Percentiles rank a stretch among this genome's conserved stretches.
phyloP scores from a whole-genome alignment of 2,888 invertebrate species.

The Agrochola circellaris region DNA sequence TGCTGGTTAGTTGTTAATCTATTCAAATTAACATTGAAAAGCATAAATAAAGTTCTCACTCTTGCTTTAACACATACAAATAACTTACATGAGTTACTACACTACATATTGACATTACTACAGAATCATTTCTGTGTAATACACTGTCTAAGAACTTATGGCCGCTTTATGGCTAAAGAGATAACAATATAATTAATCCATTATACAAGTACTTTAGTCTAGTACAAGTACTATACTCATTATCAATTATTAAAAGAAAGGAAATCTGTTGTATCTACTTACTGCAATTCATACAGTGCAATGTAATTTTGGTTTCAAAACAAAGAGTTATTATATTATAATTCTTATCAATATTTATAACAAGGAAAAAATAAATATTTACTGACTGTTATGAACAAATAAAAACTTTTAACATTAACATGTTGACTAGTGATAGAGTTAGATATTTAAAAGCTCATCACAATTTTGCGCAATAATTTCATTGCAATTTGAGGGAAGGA shows the following conservation, averaged over 20 bases:
- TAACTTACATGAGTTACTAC: not conserved
- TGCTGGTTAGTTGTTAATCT: conserved; percentile 1
- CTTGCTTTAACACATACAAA: not conserved
- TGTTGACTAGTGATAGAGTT: not conserved
- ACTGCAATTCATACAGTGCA: not conserved
- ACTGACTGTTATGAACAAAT: too few species aligned
- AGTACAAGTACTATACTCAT: not conserved
- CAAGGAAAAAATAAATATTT: not conserved
- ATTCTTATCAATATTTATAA: not conserved
- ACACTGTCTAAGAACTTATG: not conserved
- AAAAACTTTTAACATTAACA: not conserved
- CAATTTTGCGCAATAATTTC: conserved; percentile 1
- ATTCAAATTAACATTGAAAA: not conserved
- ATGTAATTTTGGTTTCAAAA: not conserved
- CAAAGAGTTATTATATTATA: not conserved
- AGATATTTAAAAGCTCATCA: not conserved
- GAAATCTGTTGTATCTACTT: not conserved
- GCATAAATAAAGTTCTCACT: not conserved
- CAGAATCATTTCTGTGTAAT: conserved; percentile 15
- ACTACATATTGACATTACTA: not conserved
- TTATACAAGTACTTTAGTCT: conserved; percentile 3
- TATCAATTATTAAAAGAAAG: not conserved
- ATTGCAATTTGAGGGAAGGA: conserved; percentile 7
- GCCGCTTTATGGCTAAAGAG: conserved; percentile 12
- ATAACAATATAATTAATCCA: conserved; percentile 3